A percentile compares a stretch with the other conserved stretches of the same genome.
These are phyloP conservation scores for Gymnocypris eckloni DNA, from an alignment of 2,797 vertebrate genomes.

Conservation along the genomic window DNA sequence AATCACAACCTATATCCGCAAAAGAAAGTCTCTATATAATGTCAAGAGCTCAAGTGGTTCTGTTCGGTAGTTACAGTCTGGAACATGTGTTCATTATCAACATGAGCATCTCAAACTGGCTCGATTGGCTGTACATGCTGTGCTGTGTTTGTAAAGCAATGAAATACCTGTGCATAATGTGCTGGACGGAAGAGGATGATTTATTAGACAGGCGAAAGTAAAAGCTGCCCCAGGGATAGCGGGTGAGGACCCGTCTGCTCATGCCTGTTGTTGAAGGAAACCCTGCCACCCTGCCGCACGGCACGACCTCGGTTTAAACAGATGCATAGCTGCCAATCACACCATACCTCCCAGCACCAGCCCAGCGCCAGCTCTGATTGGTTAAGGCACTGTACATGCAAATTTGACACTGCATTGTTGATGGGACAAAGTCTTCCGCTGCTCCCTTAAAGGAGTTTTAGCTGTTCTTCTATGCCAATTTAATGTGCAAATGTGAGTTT, in stretches of 20 bases:
- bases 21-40: conserved; percentile 4
- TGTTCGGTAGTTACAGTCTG: conserved; percentile 7
- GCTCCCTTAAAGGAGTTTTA: neutral
- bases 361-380: conserved; percentile 44
- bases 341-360: conserved; percentile 15
- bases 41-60: neutral
- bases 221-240: conserved; percentile 54
- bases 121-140: neutral
- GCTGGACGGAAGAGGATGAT: conserved; percentile 51
- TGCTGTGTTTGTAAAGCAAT: conserved; percentile 27
- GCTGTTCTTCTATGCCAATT: neutral
- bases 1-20: conserved; percentile 16
- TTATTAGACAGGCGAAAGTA: conserved; percentile 58
- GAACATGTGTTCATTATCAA: conserved; percentile 24
- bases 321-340: conserved; percentile 49
- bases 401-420: conserved; percentile 54
- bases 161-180: conserved; percentile 49
- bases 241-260: conserved; percentile 46
- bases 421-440: conserved; percentile 25
- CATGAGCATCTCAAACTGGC: conserved; percentile 14
- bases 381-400: conserved; percentile 50
- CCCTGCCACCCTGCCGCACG: conserved; percentile 14
- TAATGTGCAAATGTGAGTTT: neutral
- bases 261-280: conserved; percentile 40
- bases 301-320: conserved; percentile 36